Evolutionary conservation across 1,140 invertebrate genomes (phyloP).

Genomic region (Aphaenogaster floridana): DNA sequence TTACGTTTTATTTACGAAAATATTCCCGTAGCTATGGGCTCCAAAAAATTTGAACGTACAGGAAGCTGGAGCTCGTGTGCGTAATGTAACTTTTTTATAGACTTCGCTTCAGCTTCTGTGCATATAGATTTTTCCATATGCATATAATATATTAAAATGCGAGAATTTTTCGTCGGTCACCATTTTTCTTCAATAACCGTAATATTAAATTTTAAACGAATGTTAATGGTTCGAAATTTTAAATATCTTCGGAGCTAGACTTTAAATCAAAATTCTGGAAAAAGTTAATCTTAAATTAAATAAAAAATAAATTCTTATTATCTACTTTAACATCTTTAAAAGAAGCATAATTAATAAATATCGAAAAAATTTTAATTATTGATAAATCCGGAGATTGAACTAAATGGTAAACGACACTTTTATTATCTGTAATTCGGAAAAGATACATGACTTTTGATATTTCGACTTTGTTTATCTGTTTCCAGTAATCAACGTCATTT

Average conservation of each 20-base stretch:
- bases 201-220: conserved; percentile 8
- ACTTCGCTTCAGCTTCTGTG: background rate
- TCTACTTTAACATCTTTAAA: background rate
- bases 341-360: background rate
- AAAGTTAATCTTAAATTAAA: background rate
- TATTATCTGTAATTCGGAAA: background rate
- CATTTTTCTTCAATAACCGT: conserved; percentile 14
- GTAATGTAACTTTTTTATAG: conserved; percentile 7
- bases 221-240: background rate
- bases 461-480: background rate
- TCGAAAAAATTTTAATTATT: background rate
- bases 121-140: background rate
- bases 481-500: background rate
- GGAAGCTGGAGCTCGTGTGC: background rate
- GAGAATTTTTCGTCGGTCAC: background rate
- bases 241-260: background rate
- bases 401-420: background rate
- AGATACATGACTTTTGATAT: background rate
- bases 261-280: background rate
- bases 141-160: conserved; percentile 17
- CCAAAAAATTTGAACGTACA: conserved; percentile 3
- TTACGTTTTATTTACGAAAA: conserved; percentile 50
- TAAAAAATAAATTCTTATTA: background rate
- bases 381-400: background rate
- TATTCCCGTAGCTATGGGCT: background rate